phyloP scores from a whole-genome alignment of 2,888 invertebrate species.

The Eupithecia insigniata region DNA sequence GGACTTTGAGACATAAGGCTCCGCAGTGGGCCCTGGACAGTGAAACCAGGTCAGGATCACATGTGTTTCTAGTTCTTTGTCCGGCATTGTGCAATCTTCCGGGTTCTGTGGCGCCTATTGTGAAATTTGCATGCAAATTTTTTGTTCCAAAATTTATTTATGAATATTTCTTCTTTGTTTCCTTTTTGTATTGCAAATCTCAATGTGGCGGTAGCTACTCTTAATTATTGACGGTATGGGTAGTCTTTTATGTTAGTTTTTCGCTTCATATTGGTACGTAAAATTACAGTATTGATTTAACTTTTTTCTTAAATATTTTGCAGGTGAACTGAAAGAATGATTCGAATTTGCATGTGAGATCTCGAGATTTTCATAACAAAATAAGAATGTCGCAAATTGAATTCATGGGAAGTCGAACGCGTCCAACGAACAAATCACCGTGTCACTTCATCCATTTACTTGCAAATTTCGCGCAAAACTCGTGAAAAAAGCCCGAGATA shows the following conservation, averaged over 20 bases:
- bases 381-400: slow-evolving; percentile 57
- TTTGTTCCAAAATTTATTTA: slow-evolving; percentile 57
- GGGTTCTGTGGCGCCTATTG: slow-evolving; percentile 68
- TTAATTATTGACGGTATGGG: slow-evolving; percentile 18
- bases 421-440: slow-evolving; percentile 78
- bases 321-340: background rate
- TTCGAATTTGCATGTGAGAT: slow-evolving; percentile 38
- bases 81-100: slow-evolving; percentile 79
- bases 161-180: slow-evolving; percentile 51
- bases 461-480: slow-evolving; percentile 83
- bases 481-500: slow-evolving; percentile 79
- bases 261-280: background rate
- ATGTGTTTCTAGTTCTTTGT: slow-evolving; percentile 75
- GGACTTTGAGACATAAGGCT: slow-evolving; percentile 69
- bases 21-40: slow-evolving; percentile 68
- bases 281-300: background rate
- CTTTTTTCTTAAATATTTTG: background rate
- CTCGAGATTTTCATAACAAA: slow-evolving; percentile 46
- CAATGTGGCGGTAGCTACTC: slow-evolving; percentile 25
- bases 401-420: slow-evolving; percentile 74
- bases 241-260: background rate
- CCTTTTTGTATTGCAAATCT: slow-evolving; percentile 48
- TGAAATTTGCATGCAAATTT: slow-evolving; percentile 74
- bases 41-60: slow-evolving; percentile 82
- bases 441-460: slow-evolving; percentile 81